Evolutionary conservation across 2,797 vertebrate genomes (phyloP).

Genomic region (Enteromius anoplus): DNA sequence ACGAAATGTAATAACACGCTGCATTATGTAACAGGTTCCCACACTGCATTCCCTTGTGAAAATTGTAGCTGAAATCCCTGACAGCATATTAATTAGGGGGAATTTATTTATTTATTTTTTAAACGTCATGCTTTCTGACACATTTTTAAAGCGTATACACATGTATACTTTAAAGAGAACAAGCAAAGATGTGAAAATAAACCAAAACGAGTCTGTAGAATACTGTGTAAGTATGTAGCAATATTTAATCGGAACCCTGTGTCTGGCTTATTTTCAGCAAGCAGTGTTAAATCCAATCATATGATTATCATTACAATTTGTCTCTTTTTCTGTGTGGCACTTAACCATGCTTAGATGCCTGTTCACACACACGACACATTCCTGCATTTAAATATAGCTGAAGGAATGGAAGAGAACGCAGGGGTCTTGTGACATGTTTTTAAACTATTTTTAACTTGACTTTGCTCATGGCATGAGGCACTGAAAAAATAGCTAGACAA

Average conservation of each 20-base stretch:
- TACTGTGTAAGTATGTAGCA: not conserved
- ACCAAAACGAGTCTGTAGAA: too few species aligned
- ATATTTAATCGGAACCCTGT: not conserved
- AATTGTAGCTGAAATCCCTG: not conserved
- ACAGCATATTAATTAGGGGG: not conserved
- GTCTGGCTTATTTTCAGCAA: not conserved
- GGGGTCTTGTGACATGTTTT: not conserved
- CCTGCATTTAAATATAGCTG: slow-evolving; percentile 12
- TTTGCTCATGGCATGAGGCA: not conserved
- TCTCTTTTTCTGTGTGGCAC: not conserved
- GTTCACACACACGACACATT: not conserved
- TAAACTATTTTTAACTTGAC: slow-evolving; percentile 28
- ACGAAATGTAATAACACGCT: not conserved
- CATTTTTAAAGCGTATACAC: not conserved
- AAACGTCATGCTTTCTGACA: not conserved
- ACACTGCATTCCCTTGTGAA: not conserved
- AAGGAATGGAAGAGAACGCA: slow-evolving; percentile 5
- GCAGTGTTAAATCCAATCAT: not conserved
- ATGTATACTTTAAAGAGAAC: not conserved
- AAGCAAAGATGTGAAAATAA: not conserved
- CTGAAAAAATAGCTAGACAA: not conserved
- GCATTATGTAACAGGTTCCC: not conserved
- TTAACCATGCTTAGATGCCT: not conserved
- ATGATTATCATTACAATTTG: not conserved
- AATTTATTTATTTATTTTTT: not conserved